phyloP scores from a whole-genome alignment of 64 coral and sea anemone genomes.

The Actinia equina region DNA sequence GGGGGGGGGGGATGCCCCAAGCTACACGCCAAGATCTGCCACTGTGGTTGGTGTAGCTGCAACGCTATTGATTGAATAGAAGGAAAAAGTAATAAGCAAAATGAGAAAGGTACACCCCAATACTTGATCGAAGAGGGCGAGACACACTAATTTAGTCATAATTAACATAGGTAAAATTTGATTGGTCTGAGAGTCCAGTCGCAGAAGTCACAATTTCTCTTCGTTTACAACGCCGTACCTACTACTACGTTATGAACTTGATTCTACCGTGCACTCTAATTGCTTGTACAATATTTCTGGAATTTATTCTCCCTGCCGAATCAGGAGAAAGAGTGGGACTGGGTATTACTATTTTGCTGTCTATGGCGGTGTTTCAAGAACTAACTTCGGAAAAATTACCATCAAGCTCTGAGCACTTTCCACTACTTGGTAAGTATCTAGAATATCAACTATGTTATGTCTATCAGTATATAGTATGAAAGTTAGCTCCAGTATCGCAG shows the following conservation, averaged over 20 bases:
- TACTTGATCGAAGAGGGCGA: too few relatives aligned
- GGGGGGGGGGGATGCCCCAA: too few relatives aligned
- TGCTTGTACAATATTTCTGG: constrained; percentile 90
- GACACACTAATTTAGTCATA: neutral
- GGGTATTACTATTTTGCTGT: constrained; percentile 86
- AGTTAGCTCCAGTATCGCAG: neutral
- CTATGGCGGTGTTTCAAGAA: constrained; percentile 93
- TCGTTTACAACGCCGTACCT: constrained; percentile 69
- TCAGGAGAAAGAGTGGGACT: constrained; percentile 89
- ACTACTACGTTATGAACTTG: constrained; percentile 95
- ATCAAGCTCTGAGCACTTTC: constrained; percentile 91
- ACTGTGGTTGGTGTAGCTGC: too few relatives aligned
- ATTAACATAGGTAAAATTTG: constrained; percentile 45
- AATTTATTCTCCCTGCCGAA: constrained; percentile 93
- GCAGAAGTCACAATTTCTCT: constrained; percentile 70
- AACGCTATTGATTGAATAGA: too few relatives aligned
- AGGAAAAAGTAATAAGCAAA: too few relatives aligned
- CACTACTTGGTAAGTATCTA: constrained; percentile 62
- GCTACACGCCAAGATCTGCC: too few relatives aligned
- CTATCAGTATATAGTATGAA: neutral
- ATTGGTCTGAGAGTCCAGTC: constrained; percentile 46
- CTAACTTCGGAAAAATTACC: constrained; percentile 91
- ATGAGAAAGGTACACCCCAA: too few relatives aligned
- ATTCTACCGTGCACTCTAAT: constrained; percentile 88
- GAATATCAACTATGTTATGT: neutral